phyloP scores from a whole-genome alignment of 1,140 invertebrate species.

The Drosophila triauraria region DNA sequence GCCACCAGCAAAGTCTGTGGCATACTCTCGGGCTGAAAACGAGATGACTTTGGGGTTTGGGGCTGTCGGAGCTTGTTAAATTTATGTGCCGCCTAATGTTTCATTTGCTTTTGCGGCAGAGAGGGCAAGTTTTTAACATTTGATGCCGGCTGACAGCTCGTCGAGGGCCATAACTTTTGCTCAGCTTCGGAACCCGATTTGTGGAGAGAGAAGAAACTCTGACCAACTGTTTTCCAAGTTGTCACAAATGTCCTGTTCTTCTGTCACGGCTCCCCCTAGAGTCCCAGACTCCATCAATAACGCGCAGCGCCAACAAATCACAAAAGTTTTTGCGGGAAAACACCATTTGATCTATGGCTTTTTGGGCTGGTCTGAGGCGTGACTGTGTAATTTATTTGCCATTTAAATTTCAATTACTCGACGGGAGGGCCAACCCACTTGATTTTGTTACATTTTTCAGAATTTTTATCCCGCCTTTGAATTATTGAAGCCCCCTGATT shows the following conservation, averaged over 20 bases:
- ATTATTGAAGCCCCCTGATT: slow-evolving; percentile 76
- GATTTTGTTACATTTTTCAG: slow-evolving; percentile 23
- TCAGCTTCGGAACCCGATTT: slow-evolving; percentile 48
- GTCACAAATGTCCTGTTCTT: slow-evolving; percentile 29
- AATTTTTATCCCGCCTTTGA: slow-evolving; percentile 42
- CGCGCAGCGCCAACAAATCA: slow-evolving; percentile 52
- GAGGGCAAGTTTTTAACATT: slow-evolving; percentile 51
- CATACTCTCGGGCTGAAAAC: slow-evolving; percentile 40
- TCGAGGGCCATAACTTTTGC: slow-evolving; percentile 39
- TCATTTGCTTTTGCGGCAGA: slow-evolving; percentile 43
- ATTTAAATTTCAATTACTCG: slow-evolving; percentile 80
- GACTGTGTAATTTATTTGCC: slow-evolving; percentile 60
- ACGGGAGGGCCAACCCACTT: background rate
- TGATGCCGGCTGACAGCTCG: slow-evolving; percentile 54
- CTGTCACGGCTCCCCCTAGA: slow-evolving; percentile 17
- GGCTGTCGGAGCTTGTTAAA: slow-evolving; percentile 67
- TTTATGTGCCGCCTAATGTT: slow-evolving; percentile 63
- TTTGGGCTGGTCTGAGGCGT: background rate
- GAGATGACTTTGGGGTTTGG: slow-evolving; percentile 3
- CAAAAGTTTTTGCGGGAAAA: slow-evolving; percentile 38
- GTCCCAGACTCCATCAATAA: slow-evolving; percentile 38
- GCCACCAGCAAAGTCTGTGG: slow-evolving; percentile 24
- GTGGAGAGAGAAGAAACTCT: slow-evolving; percentile 10
- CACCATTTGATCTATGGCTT: slow-evolving; percentile 52
- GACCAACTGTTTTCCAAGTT: slow-evolving; percentile 25